phyloP scores from a whole-genome alignment of 2,113 vertebrate genomes.

The Melanocharis versteri region DNA sequence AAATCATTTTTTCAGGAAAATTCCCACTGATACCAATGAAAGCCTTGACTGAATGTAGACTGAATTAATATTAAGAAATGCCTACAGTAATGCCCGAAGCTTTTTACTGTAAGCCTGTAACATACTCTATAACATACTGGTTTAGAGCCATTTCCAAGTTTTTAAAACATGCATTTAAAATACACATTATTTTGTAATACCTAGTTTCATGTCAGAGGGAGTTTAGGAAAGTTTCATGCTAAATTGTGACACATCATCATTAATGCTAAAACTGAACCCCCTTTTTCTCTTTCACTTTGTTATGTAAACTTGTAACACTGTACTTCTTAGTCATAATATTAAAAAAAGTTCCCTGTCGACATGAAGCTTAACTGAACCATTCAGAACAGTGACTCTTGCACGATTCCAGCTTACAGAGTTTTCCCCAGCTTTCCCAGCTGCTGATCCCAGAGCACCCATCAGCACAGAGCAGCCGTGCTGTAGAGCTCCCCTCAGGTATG shows the following conservation, averaged over 20 bases:
- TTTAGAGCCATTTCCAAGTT: not conserved
- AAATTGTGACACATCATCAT: not conserved
- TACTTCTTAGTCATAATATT: not conserved
- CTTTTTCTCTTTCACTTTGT: not conserved
- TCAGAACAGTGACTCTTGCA: not conserved
- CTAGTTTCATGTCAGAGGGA: not conserved
- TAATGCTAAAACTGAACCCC: not conserved
- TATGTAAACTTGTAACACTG: not conserved
- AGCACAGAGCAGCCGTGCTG: accelerated
- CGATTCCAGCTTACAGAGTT: not conserved
- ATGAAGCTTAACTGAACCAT: not conserved
- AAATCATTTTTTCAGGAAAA: not conserved
- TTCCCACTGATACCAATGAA: not conserved
- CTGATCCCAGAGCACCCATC: not conserved
- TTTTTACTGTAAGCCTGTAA: not conserved
- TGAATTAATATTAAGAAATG: not conserved
- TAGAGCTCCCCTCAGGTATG: not conserved
- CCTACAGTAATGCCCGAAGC: not conserved
- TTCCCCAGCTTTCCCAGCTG: not conserved
- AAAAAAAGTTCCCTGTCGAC: not conserved
- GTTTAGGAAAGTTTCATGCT: not conserved
- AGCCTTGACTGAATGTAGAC: not conserved
- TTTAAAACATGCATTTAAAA: not conserved
- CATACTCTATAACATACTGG: not conserved
- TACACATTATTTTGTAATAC: not conserved